Conservation (phyloP, 30 jellyfish, hydroid and myxozoan species). For the Rhopilema esculentum region DNA sequence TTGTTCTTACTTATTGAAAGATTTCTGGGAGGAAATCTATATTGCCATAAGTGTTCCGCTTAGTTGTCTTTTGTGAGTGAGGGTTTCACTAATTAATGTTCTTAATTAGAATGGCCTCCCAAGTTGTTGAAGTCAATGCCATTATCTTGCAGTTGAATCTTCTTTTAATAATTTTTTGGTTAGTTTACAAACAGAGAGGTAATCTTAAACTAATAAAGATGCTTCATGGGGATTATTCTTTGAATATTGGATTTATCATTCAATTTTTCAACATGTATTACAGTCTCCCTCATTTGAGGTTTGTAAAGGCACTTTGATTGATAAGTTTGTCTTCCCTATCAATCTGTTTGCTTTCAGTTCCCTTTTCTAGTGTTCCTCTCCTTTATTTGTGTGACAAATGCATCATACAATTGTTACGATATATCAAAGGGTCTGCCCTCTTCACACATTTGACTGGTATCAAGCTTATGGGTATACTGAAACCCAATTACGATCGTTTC, state of each 20-base stretch:
- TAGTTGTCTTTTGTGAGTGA: background rate
- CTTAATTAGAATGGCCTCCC: background rate
- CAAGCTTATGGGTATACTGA: no score
- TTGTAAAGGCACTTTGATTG: background rate
- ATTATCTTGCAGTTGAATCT: background rate
- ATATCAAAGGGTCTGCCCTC: no score
- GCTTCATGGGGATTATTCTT: background rate
- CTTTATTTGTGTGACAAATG: background rate
- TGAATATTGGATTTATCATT: background rate
- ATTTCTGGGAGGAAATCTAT: background rate
- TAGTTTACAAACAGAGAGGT: background rate
- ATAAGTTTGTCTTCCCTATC: background rate
- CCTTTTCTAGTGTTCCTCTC: background rate
- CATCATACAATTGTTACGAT: no score
- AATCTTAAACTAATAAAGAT: background rate
- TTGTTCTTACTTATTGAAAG: no score
- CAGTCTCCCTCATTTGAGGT: background rate
- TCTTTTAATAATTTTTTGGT: background rate
- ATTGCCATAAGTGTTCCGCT: background rate
- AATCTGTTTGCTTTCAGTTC: background rate
- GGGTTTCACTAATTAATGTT: background rate
- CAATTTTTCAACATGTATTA: background rate
- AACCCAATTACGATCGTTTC: no score
- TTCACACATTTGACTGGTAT: no score
- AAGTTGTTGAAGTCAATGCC: background rate